Conservation (phyloP, 2,113 vertebrate species). For the Thalassoma bifasciatum region DNA sequence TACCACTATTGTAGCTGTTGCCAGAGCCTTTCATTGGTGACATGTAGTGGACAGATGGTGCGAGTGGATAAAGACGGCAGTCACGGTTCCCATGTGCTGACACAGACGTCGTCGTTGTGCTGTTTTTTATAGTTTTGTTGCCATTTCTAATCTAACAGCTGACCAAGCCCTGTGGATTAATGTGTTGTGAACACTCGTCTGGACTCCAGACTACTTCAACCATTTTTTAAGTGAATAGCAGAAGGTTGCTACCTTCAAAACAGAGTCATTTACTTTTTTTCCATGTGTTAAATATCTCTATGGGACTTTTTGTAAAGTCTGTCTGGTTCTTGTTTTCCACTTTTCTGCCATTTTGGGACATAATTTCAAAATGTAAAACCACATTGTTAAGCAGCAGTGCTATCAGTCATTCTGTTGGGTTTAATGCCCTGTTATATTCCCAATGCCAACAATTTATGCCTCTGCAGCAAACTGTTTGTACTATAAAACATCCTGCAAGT, state of each 20-base stretch:
- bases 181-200: slow-evolving; percentile 22
- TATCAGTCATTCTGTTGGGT: too few relatives aligned
- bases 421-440: too few relatives aligned
- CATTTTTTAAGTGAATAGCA: slow-evolving; percentile 24
- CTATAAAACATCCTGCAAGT: too few relatives aligned
- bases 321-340: neutral
- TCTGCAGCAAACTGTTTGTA: too few relatives aligned
- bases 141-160: slow-evolving; percentile 53
- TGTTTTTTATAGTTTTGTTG: slow-evolving; percentile 44
- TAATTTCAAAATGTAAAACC: neutral
- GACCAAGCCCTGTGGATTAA: slow-evolving; percentile 18
- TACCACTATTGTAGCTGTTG: neutral
- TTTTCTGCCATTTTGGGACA: neutral
- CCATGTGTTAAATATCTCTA: neutral
- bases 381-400: neutral
- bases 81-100: slow-evolving; percentile 44
- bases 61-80: slow-evolving; percentile 29
- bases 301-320: neutral
- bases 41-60: slow-evolving; percentile 49
- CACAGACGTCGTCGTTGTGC: slow-evolving; percentile 27
- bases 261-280: slow-evolving; percentile 36
- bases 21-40: slow-evolving; percentile 15
- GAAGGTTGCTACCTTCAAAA: slow-evolving; percentile 21
- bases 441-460: too few relatives aligned
- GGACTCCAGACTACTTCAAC: slow-evolving; percentile 16